Evolutionary conservation across 2,113 vertebrate species (phyloP).

Genomic region (Calyptomena viridis): DNA sequence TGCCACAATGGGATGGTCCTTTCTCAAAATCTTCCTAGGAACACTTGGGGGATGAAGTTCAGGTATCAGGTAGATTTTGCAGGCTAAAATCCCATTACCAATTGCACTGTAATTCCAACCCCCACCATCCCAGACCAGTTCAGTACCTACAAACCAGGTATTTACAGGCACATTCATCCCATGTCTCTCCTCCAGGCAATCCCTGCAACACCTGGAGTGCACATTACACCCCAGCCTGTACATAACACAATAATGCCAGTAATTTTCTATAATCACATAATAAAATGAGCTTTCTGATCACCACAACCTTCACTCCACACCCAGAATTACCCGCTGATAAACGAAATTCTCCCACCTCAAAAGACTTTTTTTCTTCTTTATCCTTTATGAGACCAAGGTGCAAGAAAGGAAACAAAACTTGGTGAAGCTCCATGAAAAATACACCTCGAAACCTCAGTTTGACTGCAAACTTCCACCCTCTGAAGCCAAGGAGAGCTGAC

Average conservation of each 20-base stretch:
- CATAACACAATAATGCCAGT: rapidly evolving
- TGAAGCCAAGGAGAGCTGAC: neutral
- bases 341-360: neutral
- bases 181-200: neutral
- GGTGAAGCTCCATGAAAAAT: neutral
- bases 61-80: neutral
- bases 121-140: neutral
- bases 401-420: neutral
- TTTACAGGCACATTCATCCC: neutral
- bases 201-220: neutral
- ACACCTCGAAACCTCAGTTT: neutral
- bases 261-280: neutral
- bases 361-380: neutral
- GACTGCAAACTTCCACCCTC: neutral
- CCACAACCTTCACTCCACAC: neutral
- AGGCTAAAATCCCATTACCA: neutral
- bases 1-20: too few relatives aligned
- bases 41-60: neutral
- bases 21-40: neutral
- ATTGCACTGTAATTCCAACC: neutral
- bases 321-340: neutral
- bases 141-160: neutral
- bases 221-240: neutral
- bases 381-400: neutral
- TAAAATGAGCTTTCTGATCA: neutral